Conservation (phyloP, 2,888 invertebrate genomes). For the Eupeodes latifasciatus region DNA sequence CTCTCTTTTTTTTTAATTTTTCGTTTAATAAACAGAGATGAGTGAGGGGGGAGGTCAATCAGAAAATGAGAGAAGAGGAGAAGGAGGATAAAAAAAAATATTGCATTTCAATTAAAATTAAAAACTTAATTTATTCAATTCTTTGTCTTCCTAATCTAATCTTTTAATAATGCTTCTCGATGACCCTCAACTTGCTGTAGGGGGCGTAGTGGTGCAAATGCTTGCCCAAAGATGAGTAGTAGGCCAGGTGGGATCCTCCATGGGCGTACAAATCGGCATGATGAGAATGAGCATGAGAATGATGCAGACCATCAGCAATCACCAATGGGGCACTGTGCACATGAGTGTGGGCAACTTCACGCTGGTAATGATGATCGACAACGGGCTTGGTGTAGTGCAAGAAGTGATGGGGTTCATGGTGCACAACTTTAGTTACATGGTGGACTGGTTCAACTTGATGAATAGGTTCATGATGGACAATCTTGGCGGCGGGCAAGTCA, state of each 20-base stretch:
- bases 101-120: conserved; percentile 38
- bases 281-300: conserved; percentile 29
- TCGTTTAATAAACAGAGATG: neutral
- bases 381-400: conserved; percentile 82
- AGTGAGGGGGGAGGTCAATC: neutral
- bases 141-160: conserved; percentile 67
- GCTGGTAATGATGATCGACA: conserved; percentile 81
- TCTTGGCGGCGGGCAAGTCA: conserved; percentile 79
- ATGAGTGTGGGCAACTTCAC: conserved; percentile 79
- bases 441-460: conserved; percentile 82
- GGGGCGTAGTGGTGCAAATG: conserved; percentile 79
- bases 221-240: conserved; percentile 78
- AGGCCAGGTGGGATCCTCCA: conserved; percentile 77
- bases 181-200: conserved; percentile 82
- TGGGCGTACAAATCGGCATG: conserved; percentile 52
- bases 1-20: neutral
- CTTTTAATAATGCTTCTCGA: conserved; percentile 81
- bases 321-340: conserved; percentile 63
- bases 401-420: conserved; percentile 83
- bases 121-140: conserved; percentile 64
- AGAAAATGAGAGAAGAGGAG: neutral
- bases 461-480: conserved; percentile 82
- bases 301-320: conserved; percentile 55
- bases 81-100: neutral
- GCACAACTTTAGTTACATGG: conserved; percentile 82